phyloP scores from a whole-genome alignment of 92 coral and sea anemone genomes.

The Porites lobata region DNA sequence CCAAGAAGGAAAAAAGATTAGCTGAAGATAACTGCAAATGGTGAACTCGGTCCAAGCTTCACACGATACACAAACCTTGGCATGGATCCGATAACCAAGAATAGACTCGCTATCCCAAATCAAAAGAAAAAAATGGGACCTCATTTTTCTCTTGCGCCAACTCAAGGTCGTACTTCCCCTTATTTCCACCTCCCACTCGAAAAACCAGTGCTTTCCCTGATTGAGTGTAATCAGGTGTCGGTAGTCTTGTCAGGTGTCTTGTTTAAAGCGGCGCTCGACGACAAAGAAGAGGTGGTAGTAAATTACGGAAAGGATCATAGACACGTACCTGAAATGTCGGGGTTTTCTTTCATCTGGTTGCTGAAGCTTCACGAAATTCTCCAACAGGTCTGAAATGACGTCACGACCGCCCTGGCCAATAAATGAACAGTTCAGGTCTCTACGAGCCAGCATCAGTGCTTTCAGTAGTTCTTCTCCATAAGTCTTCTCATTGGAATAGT shows the following conservation, averaged over 20 bases:
- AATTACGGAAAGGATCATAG: not conserved
- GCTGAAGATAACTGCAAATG: too few species aligned
- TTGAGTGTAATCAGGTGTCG: not conserved
- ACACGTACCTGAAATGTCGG: constrained; percentile 27
- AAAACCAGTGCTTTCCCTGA: not conserved
- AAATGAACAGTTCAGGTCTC: constrained; percentile 55
- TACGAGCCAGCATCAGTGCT: constrained; percentile 51
- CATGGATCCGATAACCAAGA: too few species aligned
- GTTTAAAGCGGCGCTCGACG: not conserved
- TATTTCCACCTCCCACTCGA: not conserved
- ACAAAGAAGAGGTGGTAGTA: not conserved
- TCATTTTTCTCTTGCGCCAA: too few species aligned
- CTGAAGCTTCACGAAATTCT: constrained; percentile 29
- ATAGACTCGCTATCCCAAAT: too few species aligned
- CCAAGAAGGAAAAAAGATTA: too few species aligned
- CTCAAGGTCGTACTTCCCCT: too few species aligned
- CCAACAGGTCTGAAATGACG: constrained; percentile 48
- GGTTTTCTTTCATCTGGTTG: constrained; percentile 34
- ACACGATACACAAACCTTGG: too few species aligned
- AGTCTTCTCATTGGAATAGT: not conserved
- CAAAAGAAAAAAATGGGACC: too few species aligned
- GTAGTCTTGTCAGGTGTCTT: not conserved
- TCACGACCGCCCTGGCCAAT: constrained; percentile 42
- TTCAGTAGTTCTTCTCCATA: constrained; percentile 25
- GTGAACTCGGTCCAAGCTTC: too few species aligned